Evolutionary conservation across 30 jellyfish, hydroid and myxozoan species (phyloP).

Genomic region (Aurelia coerulea): DNA sequence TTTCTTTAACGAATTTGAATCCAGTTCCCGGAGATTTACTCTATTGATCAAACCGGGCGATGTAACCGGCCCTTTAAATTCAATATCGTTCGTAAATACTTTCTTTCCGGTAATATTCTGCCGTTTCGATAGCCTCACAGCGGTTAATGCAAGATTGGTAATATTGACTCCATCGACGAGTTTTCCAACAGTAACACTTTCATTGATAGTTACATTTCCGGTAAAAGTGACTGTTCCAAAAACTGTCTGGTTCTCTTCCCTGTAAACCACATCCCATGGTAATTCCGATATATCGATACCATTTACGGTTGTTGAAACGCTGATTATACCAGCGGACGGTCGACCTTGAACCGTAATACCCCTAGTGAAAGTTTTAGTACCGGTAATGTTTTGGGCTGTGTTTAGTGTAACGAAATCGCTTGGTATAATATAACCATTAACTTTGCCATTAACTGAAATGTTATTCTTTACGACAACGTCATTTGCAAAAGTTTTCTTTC

Average conservation of each 20-base stretch:
- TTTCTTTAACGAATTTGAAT: constrained; percentile 55
- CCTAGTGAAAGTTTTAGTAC: constrained; percentile 53
- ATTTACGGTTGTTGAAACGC: constrained; percentile 64
- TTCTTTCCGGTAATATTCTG: constrained; percentile 70
- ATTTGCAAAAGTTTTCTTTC: constrained; percentile 28
- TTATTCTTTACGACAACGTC: constrained; percentile 4
- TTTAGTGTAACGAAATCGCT: constrained; percentile 74
- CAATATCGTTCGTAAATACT: constrained; percentile 51
- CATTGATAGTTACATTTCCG: constrained; percentile 56
- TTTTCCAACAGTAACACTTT: constrained; percentile 71
- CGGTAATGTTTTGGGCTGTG: constrained; percentile 72
- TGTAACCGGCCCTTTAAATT: constrained; percentile 45
- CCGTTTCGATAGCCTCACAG: constrained; percentile 63
- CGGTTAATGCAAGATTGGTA: constrained; percentile 54
- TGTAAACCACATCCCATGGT: constrained; percentile 60
- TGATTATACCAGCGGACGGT: constrained; percentile 41
- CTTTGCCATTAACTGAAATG: constrained; percentile 44
- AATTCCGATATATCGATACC: constrained; percentile 84
- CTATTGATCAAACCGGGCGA: constrained; percentile 78
- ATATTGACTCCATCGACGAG: constrained; percentile 79
- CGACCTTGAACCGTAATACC: constrained; percentile 41
- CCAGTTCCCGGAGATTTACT: constrained; percentile 53
- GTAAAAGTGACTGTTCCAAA: constrained; percentile 55
- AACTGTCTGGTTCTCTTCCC: constrained; percentile 58
- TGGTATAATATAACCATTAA: constrained; percentile 70